phyloP scores from a whole-genome alignment of 2,113 vertebrate species.

The Petrocephalus microphthalmus region DNA sequence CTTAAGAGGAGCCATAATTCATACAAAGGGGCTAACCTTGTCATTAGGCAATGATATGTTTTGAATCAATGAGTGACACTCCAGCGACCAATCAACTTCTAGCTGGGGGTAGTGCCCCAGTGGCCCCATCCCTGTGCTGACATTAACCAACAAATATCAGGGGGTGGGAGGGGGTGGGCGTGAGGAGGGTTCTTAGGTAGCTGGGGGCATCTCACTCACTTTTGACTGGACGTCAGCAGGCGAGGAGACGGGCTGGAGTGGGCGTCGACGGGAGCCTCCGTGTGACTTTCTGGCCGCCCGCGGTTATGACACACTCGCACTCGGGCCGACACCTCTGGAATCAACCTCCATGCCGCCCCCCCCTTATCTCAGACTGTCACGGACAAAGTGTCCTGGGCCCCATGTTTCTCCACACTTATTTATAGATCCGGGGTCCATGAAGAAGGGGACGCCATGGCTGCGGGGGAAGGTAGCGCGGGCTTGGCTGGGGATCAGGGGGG shows the following conservation, averaged over 20 bases:
- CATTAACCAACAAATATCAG: not conserved
- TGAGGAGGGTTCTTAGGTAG: not conserved
- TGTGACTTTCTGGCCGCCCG: not conserved
- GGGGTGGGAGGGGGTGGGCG: not conserved
- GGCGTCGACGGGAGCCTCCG: not conserved
- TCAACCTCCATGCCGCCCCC: slow-evolving; percentile 45
- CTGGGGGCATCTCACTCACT: not conserved
- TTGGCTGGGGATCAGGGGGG: slow-evolving; percentile 32
- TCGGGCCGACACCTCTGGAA: slow-evolving; percentile 40
- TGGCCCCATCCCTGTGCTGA: not conserved
- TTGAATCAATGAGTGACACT: not conserved
- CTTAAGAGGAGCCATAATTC: not conserved
- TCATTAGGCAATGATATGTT: not conserved
- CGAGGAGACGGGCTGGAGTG: not conserved
- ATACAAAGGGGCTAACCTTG: not conserved
- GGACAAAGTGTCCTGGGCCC: slow-evolving; percentile 49
- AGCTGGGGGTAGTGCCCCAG: not conserved
- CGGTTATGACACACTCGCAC: not conserved
- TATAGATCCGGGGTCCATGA: slow-evolving; percentile 44
- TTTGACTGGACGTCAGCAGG: not conserved
- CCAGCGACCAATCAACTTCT: not conserved
- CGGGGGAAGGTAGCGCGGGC: not conserved
- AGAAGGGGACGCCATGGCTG: not conserved
- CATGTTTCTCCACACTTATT: slow-evolving; percentile 54
- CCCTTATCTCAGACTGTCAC: slow-evolving; percentile 52